Conservation (phyloP, 2,113 vertebrate species). For the Lepus timidus region DNA sequence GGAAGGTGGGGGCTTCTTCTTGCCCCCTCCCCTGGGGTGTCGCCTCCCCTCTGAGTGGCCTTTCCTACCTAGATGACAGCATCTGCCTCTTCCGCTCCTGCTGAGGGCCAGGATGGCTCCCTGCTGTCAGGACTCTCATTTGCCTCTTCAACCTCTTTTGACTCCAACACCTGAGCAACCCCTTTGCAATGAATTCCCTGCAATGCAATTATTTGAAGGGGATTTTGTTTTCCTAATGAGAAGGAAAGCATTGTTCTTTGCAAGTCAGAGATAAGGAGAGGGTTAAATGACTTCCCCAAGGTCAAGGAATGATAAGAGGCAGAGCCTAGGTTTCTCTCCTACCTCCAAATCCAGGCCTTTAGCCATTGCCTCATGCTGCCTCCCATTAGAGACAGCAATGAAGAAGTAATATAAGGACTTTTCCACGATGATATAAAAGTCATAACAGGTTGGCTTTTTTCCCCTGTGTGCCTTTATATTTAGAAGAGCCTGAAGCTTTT, state of each 20-base stretch:
- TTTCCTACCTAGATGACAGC: not conserved
- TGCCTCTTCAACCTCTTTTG: not conserved
- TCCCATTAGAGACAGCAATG: not conserved
- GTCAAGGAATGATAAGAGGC: not conserved
- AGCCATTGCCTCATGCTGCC: not conserved
- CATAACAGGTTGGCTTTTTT: not conserved
- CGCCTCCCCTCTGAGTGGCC: not conserved
- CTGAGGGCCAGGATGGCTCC: not conserved
- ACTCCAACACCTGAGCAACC: not conserved
- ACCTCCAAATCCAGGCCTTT: not conserved
- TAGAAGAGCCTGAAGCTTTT: not conserved
- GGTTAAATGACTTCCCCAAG: slow-evolving; percentile 33
- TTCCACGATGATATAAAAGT: not conserved
- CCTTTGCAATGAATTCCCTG: not conserved
- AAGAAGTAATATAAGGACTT: not conserved
- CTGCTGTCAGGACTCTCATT: not conserved
- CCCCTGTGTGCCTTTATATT: not conserved
- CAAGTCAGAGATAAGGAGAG: slow-evolving; percentile 19
- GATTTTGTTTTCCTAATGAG: slow-evolving; percentile 43
- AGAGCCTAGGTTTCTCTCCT: not conserved
- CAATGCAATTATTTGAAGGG: not conserved
- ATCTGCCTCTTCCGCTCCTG: not conserved
- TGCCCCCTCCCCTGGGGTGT: too few species aligned
- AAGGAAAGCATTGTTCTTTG: not conserved
- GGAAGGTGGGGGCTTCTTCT: not conserved